These are phyloP conservation scores for Platysteira castanea DNA, from an alignment of 2,113 vertebrate genomes.

Conservation along the genomic window DNA sequence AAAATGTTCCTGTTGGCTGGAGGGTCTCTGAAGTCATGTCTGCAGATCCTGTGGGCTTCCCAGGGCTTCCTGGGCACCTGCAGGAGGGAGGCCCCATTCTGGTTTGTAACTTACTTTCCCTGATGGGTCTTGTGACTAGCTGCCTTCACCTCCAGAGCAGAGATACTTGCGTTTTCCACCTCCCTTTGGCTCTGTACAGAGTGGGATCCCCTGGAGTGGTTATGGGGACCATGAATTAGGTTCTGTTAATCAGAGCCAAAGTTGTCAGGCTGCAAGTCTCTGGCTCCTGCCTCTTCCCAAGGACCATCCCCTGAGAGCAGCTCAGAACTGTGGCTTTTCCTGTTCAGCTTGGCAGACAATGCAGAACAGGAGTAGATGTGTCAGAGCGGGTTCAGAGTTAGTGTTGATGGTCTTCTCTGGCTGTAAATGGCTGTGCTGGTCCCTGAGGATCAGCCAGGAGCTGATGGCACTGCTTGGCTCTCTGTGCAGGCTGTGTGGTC, in stretches of 20 bases:
- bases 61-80: not conserved
- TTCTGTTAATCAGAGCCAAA: not conserved
- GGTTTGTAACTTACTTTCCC: not conserved
- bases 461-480: not conserved
- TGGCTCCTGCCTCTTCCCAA: not conserved
- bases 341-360: accelerated
- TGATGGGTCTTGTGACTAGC: not conserved
- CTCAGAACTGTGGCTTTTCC: not conserved
- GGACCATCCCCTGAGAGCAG: not conserved
- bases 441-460: not conserved
- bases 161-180: not conserved
- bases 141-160: not conserved
- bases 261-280: not conserved
- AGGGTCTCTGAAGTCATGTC: not conserved
- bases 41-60: not conserved
- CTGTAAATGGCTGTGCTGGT: not conserved
- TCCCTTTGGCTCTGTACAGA: not conserved
- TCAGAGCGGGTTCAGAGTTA: not conserved
- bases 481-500: not conserved
- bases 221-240: not conserved
- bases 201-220: not conserved
- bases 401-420: not conserved
- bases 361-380: not conserved
- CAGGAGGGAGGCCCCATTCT: not conserved
- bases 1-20: not conserved